Conservation (phyloP, 1,140 invertebrate genomes). For the Aphaenogaster ashmeadi region DNA sequence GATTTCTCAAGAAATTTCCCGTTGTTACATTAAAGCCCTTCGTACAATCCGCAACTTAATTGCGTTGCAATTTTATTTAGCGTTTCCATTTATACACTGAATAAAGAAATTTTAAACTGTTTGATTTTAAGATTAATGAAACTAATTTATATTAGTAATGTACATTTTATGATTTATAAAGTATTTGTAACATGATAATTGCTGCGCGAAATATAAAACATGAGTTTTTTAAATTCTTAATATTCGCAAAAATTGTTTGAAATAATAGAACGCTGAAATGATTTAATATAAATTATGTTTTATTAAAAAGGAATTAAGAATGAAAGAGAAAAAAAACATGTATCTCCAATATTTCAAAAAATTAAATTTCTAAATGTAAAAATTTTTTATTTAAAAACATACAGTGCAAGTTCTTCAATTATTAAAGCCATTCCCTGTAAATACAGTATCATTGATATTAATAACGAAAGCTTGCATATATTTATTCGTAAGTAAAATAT, state of each 20-base stretch:
- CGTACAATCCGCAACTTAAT: conserved; percentile 7
- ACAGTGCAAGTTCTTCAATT: background rate
- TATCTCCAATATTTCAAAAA: background rate
- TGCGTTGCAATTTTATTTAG: conserved; percentile 1
- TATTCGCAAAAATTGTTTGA: background rate
- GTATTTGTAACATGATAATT: background rate
- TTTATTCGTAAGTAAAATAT: conserved; percentile 9
- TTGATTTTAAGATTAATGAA: conserved; percentile 15
- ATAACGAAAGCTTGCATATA: background rate
- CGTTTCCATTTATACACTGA: background rate
- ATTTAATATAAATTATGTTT: background rate
- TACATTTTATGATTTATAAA: background rate
- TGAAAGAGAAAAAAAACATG: too few relatives aligned
- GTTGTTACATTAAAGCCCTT: background rate
- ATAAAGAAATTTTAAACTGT: background rate
- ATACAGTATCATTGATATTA: background rate
- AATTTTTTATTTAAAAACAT: background rate
- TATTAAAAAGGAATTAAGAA: background rate
- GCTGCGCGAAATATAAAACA: background rate
- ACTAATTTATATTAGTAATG: background rate
- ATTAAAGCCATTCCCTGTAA: background rate
- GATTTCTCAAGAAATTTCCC: conserved; percentile 38
- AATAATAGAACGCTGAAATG: background rate
- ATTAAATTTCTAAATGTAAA: conserved; percentile 3
- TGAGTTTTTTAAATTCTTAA: background rate